phyloP scores from a whole-genome alignment of 2,888 invertebrate genomes.

The Myathropa florea region DNA sequence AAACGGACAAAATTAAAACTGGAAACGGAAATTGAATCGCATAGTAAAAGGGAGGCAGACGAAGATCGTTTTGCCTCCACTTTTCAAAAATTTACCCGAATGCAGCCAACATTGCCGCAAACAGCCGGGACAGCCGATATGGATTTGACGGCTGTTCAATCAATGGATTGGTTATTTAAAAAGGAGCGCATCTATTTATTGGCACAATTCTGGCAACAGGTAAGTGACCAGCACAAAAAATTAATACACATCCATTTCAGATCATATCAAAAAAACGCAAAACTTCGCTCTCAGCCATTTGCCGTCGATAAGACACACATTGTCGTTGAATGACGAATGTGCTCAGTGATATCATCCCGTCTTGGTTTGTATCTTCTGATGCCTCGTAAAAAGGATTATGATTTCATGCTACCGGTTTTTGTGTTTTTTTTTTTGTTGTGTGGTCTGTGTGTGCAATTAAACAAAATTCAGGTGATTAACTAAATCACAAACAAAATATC shows the following conservation, averaged over 20 bases:
- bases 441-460: neutral
- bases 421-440: neutral
- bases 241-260: neutral
- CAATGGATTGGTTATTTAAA: slow-evolving; percentile 98
- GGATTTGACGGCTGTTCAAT: slow-evolving; percentile 96
- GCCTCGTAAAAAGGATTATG: slow-evolving; percentile 17
- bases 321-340: neutral
- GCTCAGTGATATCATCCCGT: slow-evolving; percentile 23
- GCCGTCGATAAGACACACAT: slow-evolving; percentile 26
- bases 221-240: slow-evolving; percentile 81
- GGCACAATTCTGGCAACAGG: slow-evolving; percentile 98
- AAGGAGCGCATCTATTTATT: slow-evolving; percentile 96
- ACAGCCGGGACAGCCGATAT: slow-evolving; percentile 88
- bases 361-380: neutral
- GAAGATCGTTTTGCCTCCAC: slow-evolving; percentile 69
- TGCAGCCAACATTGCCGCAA: slow-evolving; percentile 90
- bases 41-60: slow-evolving; percentile 64
- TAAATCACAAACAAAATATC: slow-evolving; percentile 6
- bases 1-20: slow-evolving; percentile 47
- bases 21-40: slow-evolving; percentile 65
- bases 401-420: slow-evolving; percentile 39
- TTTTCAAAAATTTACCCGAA: slow-evolving; percentile 80
- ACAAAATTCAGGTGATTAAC: neutral
- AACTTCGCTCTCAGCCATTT: neutral
- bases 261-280: neutral